Evolutionary conservation across 2,888 invertebrate genomes (phyloP).

Genomic region (Caenorhabditis drosophilae): DNA sequence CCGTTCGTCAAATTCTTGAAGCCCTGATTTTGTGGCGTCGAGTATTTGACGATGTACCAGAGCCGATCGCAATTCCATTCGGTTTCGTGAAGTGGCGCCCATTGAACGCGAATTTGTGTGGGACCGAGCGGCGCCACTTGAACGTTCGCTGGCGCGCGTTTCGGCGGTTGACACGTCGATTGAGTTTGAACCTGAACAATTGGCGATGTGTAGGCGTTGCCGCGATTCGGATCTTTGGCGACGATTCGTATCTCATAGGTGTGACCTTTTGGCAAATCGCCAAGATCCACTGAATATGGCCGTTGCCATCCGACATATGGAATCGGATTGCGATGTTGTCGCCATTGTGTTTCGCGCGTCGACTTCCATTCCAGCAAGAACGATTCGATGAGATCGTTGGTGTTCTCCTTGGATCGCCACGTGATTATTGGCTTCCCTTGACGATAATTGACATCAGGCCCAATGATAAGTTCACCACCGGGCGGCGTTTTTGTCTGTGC

Average conservation of each 20-base stretch:
- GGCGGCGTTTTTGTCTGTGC: slow-evolving; percentile 56
- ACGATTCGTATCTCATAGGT: slow-evolving; percentile 56
- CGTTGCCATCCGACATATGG: slow-evolving; percentile 67
- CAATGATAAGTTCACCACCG: slow-evolving; percentile 65
- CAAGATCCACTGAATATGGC: slow-evolving; percentile 64
- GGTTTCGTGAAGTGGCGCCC: slow-evolving; percentile 65
- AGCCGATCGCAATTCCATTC: slow-evolving; percentile 69
- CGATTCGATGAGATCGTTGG: slow-evolving; percentile 61
- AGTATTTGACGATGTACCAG: slow-evolving; percentile 69
- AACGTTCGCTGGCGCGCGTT: slow-evolving; percentile 59
- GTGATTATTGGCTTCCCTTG: slow-evolving; percentile 62
- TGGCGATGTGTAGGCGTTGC: slow-evolving; percentile 61
- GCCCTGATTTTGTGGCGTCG: slow-evolving; percentile 49
- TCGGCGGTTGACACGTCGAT: slow-evolving; percentile 58
- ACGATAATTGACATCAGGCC: slow-evolving; percentile 60
- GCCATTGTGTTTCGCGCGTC: slow-evolving; percentile 59
- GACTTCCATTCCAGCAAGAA: slow-evolving; percentile 65
- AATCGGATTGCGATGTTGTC: slow-evolving; percentile 56
- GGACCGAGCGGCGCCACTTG: slow-evolving; percentile 64
- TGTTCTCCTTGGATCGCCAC: slow-evolving; percentile 63
- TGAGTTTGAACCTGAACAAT: slow-evolving; percentile 60
- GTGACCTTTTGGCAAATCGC: slow-evolving; percentile 64
- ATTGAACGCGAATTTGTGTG: slow-evolving; percentile 66
- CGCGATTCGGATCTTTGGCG: slow-evolving; percentile 60
- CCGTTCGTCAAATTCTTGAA: slow-evolving; percentile 62